These are phyloP conservation scores for Sericinus montela DNA, from an alignment of 2,888 invertebrate genomes.

Conservation along the genomic window DNA sequence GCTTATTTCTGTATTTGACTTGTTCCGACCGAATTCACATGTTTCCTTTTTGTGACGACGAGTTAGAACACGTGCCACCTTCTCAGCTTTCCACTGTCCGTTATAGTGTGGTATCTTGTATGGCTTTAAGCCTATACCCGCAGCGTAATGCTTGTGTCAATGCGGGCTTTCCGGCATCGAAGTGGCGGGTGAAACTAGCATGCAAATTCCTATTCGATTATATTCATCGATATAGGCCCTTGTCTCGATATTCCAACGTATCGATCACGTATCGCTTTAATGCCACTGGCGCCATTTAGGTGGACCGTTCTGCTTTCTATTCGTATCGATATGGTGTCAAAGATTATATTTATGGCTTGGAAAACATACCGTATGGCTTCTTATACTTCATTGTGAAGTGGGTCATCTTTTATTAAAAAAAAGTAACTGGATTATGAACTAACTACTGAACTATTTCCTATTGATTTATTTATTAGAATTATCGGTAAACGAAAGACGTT, in stretches of 20 bases:
- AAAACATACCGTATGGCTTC: slow-evolving; percentile 12
- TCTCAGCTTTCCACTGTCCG: slow-evolving; percentile 7
- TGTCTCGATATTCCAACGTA: slow-evolving; percentile 11
- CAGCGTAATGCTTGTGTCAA: slow-evolving; percentile 6
- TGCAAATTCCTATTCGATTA: slow-evolving; percentile 17
- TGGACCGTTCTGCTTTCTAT: slow-evolving; percentile 17
- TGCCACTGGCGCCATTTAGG: slow-evolving; percentile 12
- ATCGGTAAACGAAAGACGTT: neutral
- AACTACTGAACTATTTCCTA: too few relatives aligned
- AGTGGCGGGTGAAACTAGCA: slow-evolving; percentile 10
- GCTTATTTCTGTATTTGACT: too few relatives aligned
- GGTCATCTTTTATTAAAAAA: slow-evolving; percentile 15
- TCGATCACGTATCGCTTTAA: slow-evolving; percentile 18
- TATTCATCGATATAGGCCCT: slow-evolving; percentile 10
- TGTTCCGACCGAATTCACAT: too few relatives aligned
- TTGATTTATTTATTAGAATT: slow-evolving; percentile 11
- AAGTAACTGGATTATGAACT: slow-evolving; percentile 12
- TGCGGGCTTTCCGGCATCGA: slow-evolving; percentile 12
- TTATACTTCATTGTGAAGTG: slow-evolving; percentile 8
- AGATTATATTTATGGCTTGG: slow-evolving; percentile 16
- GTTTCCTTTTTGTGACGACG: neutral
- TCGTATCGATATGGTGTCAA: slow-evolving; percentile 16
- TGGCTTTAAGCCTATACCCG: slow-evolving; percentile 12
- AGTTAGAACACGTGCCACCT: slow-evolving; percentile 5
- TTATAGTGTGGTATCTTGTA: slow-evolving; percentile 9